phyloP scores from a whole-genome alignment of 2,888 invertebrate genomes.

The Cosmia trapezina region DNA sequence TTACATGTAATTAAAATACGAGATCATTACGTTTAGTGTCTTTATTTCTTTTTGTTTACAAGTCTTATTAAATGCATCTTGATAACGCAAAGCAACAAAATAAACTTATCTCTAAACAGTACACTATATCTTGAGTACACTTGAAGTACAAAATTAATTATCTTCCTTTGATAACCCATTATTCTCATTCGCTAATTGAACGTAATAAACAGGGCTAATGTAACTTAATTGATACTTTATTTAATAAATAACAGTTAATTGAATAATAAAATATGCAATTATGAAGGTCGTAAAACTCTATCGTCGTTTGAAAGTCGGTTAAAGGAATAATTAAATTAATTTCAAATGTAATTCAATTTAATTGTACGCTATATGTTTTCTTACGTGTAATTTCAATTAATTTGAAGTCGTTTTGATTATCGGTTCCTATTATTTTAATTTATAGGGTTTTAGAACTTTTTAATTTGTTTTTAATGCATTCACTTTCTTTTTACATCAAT shows the following conservation, averaged over 20 bases:
- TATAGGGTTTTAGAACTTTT: slow-evolving; percentile 25
- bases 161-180: slow-evolving; percentile 55
- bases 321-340: slow-evolving; percentile 50
- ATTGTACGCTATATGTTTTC: slow-evolving; percentile 47
- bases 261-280: slow-evolving; percentile 58
- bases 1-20: neutral
- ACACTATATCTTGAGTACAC: slow-evolving; percentile 11
- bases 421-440: slow-evolving; percentile 37
- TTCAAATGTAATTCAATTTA: slow-evolving; percentile 46
- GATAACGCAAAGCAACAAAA: neutral
- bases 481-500: slow-evolving; percentile 9
- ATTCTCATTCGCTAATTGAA: slow-evolving; percentile 56
- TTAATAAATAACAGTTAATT: slow-evolving; percentile 59
- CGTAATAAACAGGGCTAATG: slow-evolving; percentile 59
- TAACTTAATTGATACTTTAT: slow-evolving; percentile 60
- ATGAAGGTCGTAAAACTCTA: slow-evolving; percentile 41
- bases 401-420: slow-evolving; percentile 19
- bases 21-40: neutral
- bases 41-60: neutral
- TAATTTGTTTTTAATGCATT: slow-evolving; percentile 32
- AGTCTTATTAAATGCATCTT: no score
- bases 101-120: slow-evolving; percentile 14
- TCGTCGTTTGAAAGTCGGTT: slow-evolving; percentile 34
- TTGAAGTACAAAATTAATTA: slow-evolving; percentile 46
- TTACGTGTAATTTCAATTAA: slow-evolving; percentile 48